phyloP scores from a whole-genome alignment of 2,797 vertebrate species.

The Pseudopleuronectes americanus region DNA sequence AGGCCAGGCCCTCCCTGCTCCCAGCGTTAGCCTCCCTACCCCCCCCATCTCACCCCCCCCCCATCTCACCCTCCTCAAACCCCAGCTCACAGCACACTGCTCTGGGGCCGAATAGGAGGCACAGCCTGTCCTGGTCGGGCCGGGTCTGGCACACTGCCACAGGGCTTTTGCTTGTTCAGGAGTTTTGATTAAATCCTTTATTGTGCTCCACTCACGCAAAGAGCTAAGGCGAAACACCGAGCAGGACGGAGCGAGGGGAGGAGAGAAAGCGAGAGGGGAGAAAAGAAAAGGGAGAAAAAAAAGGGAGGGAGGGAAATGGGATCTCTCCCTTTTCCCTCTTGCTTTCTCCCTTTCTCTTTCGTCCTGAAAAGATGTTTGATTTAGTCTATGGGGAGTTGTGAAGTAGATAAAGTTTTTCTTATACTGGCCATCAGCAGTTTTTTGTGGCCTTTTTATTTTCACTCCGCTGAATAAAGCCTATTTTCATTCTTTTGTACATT shows the following conservation, averaged over 20 bases:
- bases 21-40: constrained; percentile 39
- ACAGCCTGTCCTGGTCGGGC: constrained; percentile 53
- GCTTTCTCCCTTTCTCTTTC: constrained; percentile 64
- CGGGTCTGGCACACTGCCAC: constrained; percentile 75
- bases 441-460: constrained; percentile 33
- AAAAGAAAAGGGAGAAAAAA: constrained; percentile 47
- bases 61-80: background rate
- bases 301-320: constrained; percentile 50
- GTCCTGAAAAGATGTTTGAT: constrained; percentile 71
- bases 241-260: constrained; percentile 62
- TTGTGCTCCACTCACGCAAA: constrained; percentile 85
- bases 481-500: constrained; percentile 52
- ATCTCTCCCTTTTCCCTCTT: constrained; percentile 45
- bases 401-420: constrained; percentile 65
- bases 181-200: constrained; percentile 86
- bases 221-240: constrained; percentile 77
- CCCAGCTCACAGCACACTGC: constrained; percentile 39
- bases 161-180: constrained; percentile 85
- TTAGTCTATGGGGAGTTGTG: constrained; percentile 63
- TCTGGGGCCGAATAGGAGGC: constrained; percentile 69
- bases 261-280: constrained; percentile 56
- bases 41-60: background rate
- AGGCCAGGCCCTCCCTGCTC: constrained; percentile 61
- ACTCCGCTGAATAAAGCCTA: constrained; percentile 31
- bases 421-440: constrained; percentile 31